Evolutionary conservation across 2,113 vertebrate species (phyloP).

Genomic region (Ploceus nigricollis): DNA sequence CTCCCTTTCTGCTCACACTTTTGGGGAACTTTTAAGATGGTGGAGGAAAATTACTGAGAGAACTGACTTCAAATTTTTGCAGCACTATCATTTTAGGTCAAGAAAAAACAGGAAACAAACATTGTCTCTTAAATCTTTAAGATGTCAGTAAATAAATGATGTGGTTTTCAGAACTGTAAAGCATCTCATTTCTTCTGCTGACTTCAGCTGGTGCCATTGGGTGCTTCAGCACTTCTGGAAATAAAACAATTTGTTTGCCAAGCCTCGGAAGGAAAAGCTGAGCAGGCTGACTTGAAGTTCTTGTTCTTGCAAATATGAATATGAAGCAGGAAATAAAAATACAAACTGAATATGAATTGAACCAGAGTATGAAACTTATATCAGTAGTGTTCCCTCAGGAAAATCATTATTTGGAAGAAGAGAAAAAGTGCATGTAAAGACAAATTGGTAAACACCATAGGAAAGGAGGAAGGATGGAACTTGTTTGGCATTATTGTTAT

Average conservation of each 20-base stretch:
- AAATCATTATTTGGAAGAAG: background rate
- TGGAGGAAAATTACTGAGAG: background rate
- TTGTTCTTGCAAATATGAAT: slow-evolving; percentile 50
- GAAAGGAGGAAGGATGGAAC: background rate
- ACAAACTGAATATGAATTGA: slow-evolving; percentile 33
- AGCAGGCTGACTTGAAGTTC: slow-evolving; percentile 55
- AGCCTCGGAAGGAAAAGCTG: slow-evolving; percentile 17
- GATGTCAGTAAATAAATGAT: slow-evolving; percentile 53
- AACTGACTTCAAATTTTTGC: background rate
- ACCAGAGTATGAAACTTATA: background rate
- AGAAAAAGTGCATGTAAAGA: background rate
- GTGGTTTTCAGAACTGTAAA: slow-evolving; percentile 36
- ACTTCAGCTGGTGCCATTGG: slow-evolving; percentile 48
- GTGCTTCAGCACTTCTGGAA: slow-evolving; percentile 56
- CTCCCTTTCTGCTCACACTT: background rate
- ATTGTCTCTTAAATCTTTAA: slow-evolving; percentile 33
- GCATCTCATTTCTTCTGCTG: slow-evolving; percentile 27
- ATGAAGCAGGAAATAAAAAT: slow-evolving; percentile 43
- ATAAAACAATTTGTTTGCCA: slow-evolving; percentile 42
- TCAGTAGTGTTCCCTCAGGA: slow-evolving; percentile 17
- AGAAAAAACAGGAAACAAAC: background rate
- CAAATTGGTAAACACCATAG: background rate
- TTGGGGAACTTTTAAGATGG: background rate
- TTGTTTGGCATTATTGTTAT: background rate
- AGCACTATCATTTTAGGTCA: background rate